Evolutionary conservation across 2,113 vertebrate species (phyloP), one percentile per base, ranked within the genome.

Genomic region (human (Homo sapiens)): DNA sequence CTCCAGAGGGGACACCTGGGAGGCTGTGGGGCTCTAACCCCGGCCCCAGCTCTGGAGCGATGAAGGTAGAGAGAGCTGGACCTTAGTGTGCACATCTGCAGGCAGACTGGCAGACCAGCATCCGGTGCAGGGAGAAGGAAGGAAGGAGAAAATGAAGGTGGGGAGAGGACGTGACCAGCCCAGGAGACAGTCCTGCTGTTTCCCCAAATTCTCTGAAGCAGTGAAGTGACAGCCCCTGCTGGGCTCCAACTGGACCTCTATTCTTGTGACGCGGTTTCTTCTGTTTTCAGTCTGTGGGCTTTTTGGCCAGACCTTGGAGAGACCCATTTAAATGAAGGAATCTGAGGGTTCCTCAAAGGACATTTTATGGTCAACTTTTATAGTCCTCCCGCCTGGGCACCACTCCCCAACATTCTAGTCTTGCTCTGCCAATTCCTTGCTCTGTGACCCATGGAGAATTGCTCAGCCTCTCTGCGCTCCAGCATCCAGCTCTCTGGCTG

Each of bases 101-200:
- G 11, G 27, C 0, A 20, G 55, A 43, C 35, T 23, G 32, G 35
- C 35, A 11, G 48, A 22, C 40, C 30, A 2, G 73, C n/a, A 43
- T 52, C 79, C 17, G 12, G 76, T 22, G 45, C 0, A 2, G 75
- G 75, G 8, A 61, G 89, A 48, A 57, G 30, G 35, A 20, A 89
- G 76, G 27, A 27, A 8, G 27, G 35, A 22, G 6, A 43, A 25
- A 8, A 50, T 22, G 40, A 14, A 8, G 40, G 6, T 0, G 73
- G 9, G 43, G 32, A 32, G 40, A 25, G 10, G 1, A 0, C 0
- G 4, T 0, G 25, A 2, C 48, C 20, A 27, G 30, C 3, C 43
- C 40, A 0, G 32, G 57, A 43, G 32, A 30, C 38, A 2, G 25
- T 23, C 64, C 27, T 23, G 23, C 89, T 23, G 13, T 32, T 5